Evolutionary conservation across 2,113 vertebrate genomes (phyloP).

Genomic region (Phrynocephalus versicolor): DNA sequence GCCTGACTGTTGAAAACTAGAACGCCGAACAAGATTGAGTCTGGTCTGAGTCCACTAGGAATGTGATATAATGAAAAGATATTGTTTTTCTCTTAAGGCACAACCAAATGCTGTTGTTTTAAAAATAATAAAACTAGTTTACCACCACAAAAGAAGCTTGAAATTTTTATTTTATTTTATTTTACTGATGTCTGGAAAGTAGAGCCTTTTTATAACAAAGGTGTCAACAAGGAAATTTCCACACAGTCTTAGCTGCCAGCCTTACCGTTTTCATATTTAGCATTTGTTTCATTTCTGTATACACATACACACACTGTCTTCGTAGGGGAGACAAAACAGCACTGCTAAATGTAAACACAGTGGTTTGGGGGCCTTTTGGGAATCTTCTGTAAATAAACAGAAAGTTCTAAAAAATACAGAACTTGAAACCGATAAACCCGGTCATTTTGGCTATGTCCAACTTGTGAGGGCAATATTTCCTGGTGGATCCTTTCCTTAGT

Average conservation of each 20-base stretch:
- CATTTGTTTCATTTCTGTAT: conserved; percentile 64
- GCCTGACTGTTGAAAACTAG: neutral
- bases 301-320: conserved; percentile 65
- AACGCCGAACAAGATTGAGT: neutral
- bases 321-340: conserved; percentile 74
- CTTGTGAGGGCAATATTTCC: conserved; percentile 59
- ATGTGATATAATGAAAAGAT: neutral
- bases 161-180: conserved; percentile 70
- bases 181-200: conserved; percentile 75
- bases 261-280: conserved; percentile 37
- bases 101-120: neutral
- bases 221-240: conserved; percentile 68
- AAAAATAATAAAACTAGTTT: conserved; percentile 23
- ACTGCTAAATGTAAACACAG: conserved; percentile 62
- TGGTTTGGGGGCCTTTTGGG: conserved; percentile 28
- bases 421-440: conserved; percentile 56
- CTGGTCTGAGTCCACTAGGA: neutral
- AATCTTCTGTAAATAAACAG: conserved; percentile 51
- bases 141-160: conserved; percentile 69
- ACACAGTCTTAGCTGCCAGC: conserved; percentile 55
- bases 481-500: conserved; percentile 69
- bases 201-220: conserved; percentile 76
- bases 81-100: neutral
- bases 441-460: conserved; percentile 58
- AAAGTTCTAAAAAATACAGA: conserved; percentile 54